These are phyloP conservation scores for Nannobrachium achirus DNA, from an alignment of 2,113 vertebrate species.

Conservation along the genomic window DNA sequence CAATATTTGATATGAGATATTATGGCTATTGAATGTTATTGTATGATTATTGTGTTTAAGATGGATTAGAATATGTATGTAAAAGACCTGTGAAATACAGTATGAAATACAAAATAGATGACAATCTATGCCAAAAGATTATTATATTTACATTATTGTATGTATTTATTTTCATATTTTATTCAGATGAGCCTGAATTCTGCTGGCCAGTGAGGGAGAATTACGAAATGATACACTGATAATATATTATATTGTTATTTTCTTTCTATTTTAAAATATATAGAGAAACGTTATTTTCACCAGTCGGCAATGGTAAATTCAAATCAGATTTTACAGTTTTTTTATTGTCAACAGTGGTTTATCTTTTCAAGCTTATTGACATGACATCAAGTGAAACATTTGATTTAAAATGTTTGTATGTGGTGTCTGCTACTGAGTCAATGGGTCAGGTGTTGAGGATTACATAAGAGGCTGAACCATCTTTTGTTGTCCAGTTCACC, in stretches of 20 bases:
- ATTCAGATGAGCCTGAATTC: constrained; percentile 69
- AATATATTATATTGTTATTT: constrained; percentile 43
- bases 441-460: constrained; percentile 7
- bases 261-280: constrained; percentile 32
- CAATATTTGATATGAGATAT: constrained; percentile 39
- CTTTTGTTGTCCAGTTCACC: constrained; percentile 27
- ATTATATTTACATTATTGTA: constrained; percentile 65
- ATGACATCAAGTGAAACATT: constrained; percentile 20
- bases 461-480: constrained; percentile 22
- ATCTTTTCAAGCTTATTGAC: constrained; percentile 51
- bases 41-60: constrained; percentile 53
- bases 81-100: constrained; percentile 50
- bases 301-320: constrained; percentile 26
- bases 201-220: constrained; percentile 77
- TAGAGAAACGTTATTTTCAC: constrained; percentile 34
- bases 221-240: constrained; percentile 50
- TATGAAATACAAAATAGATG: constrained; percentile 55
- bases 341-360: constrained; percentile 47
- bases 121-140: constrained; percentile 79
- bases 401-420: constrained; percentile 18
- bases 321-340: constrained; percentile 22
- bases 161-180: constrained; percentile 81
- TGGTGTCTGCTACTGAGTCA: constrained; percentile 22
- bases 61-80: constrained; percentile 60
- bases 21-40: constrained; percentile 67